Evolutionary conservation across 2,797 vertebrate species (phyloP).

Genomic region (Iguana delicatissima): DNA sequence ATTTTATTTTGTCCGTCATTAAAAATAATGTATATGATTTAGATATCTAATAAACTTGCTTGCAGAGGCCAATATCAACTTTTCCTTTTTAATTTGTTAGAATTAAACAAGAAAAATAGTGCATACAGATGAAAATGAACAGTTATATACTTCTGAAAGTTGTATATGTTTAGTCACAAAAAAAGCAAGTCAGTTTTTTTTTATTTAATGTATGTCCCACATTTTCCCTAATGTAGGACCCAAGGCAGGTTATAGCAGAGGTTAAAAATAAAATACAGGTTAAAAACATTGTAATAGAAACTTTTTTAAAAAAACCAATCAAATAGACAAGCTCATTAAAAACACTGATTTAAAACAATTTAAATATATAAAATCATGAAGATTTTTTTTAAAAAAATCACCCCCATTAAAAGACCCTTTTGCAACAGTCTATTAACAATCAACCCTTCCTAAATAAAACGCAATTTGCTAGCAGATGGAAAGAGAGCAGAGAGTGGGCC

Average conservation of each 20-base stretch:
- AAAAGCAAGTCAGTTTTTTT: no score
- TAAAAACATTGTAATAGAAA: background rate
- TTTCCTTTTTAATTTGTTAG: background rate
- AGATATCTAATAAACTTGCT: background rate
- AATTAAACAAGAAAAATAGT: background rate
- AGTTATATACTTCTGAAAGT: background rate
- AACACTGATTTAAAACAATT: background rate
- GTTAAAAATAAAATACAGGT: no score
- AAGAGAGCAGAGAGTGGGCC: background rate
- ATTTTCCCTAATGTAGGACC: no score
- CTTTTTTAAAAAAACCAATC: background rate
- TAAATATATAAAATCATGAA: background rate
- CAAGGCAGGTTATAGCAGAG: no score
- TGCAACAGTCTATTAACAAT: no score
- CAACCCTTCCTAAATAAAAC: background rate
- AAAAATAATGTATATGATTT: background rate
- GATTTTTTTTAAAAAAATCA: no score
- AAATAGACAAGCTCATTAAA: no score
- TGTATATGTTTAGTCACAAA: no score
- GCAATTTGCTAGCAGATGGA: background rate
- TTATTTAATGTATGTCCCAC: no score
- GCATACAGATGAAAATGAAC: no score
- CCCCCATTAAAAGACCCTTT: no score
- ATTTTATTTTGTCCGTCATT: background rate
- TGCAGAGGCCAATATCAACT: background rate